phyloP scores from a whole-genome alignment of 2,113 vertebrate species.

The Colossoma macropomum region DNA sequence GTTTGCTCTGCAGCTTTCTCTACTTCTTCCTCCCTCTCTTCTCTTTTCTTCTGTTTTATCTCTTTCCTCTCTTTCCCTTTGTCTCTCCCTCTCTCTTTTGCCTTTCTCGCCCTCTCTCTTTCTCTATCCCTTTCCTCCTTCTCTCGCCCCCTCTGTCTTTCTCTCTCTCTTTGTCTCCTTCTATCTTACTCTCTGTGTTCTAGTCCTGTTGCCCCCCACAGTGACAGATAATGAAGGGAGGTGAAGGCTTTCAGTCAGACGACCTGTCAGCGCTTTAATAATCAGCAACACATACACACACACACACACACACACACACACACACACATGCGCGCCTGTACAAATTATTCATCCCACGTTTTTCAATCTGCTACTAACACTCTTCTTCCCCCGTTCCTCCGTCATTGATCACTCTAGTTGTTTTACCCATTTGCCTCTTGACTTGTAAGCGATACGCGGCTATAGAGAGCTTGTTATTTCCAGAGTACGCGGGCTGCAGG shows the following conservation, averaged over 20 bases:
- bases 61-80: too few species aligned
- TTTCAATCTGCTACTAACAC: slow-evolving; percentile 32
- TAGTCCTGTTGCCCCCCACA: slow-evolving; percentile 33
- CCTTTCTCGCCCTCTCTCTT: too few species aligned
- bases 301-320: not conserved
- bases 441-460: slow-evolving; percentile 18
- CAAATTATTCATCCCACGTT: slow-evolving; percentile 50
- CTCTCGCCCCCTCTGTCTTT: not conserved
- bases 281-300: slow-evolving; percentile 15
- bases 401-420: slow-evolving; percentile 47
- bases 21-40: not conserved
- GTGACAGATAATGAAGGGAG: slow-evolving; percentile 53
- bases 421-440: slow-evolving; percentile 33
- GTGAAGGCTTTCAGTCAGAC: slow-evolving; percentile 27
- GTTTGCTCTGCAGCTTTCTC: not conserved
- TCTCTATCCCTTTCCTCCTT: not conserved
- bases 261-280: slow-evolving; percentile 43
- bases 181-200: slow-evolving; percentile 14
- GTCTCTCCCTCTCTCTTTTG: too few species aligned
- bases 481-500: slow-evolving; percentile 8
- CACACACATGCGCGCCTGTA: not conserved
- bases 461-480: slow-evolving; percentile 33
- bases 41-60: too few species aligned
- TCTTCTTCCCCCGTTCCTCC: slow-evolving; percentile 23
- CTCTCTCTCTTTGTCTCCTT: not conserved